Percentiles rank a stretch among this genome's conserved stretches.
phyloP scores from a whole-genome alignment of 2,113 vertebrate species.

The Mystacornis crossleyi region DNA sequence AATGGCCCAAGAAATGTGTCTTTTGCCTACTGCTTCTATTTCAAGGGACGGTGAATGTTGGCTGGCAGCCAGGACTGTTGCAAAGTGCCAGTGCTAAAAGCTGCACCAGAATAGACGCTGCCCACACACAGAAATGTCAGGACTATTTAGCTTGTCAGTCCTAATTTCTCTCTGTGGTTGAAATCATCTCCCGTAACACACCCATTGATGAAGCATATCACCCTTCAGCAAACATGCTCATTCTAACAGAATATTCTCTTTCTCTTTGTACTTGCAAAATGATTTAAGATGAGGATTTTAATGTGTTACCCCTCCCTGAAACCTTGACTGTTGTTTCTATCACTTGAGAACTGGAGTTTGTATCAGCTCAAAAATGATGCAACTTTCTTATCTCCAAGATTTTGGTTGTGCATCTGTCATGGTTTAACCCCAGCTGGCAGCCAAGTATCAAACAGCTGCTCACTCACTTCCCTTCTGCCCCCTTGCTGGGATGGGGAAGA shows the following conservation, averaged over 20 bases:
- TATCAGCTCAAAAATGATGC: not conserved
- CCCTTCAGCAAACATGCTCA: not conserved
- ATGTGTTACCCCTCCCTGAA: not conserved
- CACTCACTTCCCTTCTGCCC: not conserved
- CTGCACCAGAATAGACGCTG: not conserved
- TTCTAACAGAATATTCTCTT: not conserved
- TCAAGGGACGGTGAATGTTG: not conserved
- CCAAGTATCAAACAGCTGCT: not conserved
- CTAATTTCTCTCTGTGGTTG: not conserved
- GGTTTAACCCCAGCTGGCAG: not conserved
- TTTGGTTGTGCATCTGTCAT: not conserved
- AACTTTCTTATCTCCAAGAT: not conserved
- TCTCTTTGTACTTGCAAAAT: not conserved
- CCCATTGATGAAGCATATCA: not conserved
- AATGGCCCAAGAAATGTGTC: not conserved
- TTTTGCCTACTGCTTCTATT: not conserved
- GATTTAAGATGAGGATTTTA: not conserved
- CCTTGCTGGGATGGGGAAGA: not conserved
- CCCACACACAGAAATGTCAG: not conserved
- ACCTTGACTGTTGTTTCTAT: not conserved
- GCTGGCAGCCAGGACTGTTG: not conserved
- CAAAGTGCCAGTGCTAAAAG: not conserved
- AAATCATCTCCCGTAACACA: not conserved
- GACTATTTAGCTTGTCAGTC: not conserved
- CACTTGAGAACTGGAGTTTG: not conserved